These are phyloP conservation scores for Drosophila barbarae DNA, from an alignment of 2,888 invertebrate genomes.

Conservation along the genomic window DNA sequence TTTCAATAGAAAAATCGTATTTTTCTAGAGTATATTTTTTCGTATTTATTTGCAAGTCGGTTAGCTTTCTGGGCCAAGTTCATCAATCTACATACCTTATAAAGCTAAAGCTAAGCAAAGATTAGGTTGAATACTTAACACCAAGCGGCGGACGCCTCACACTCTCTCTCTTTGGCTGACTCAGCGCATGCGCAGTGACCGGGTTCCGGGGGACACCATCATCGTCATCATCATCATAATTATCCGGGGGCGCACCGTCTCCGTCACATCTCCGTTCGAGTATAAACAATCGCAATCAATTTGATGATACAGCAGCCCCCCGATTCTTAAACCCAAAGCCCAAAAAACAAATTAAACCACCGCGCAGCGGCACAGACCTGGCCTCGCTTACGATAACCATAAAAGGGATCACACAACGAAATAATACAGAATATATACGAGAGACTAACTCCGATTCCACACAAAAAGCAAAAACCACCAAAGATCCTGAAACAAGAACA, in stretches of 20 bases:
- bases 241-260: conserved; percentile 4
- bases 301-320: not conserved
- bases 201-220: not conserved
- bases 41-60: conserved; percentile 40
- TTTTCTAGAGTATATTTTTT: conserved; percentile 61
- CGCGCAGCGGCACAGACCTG: conserved; percentile 22
- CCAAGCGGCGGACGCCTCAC: conserved; percentile 15
- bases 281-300: not conserved
- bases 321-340: conserved; percentile 5
- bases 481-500: conserved; percentile 15
- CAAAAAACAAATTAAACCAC: conserved; percentile 37
- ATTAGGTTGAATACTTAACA: conserved; percentile 38
- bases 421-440: conserved; percentile 31
- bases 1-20: conserved; percentile 62
- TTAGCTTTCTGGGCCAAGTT: conserved; percentile 29
- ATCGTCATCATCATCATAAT: not conserved
- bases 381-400: not conserved
- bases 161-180: not conserved
- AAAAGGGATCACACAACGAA: conserved; percentile 28
- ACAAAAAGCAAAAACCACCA: conserved; percentile 42
- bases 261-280: not conserved
- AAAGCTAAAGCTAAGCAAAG: conserved; percentile 53
- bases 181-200: conserved; percentile 33
- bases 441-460: conserved; percentile 10
- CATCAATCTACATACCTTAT: conserved; percentile 65